A percentile compares a stretch with the other conserved stretches of the same genome.
phyloP scores from a whole-genome alignment of 1,140 invertebrate genomes.

The Nixonia krombeini region DNA sequence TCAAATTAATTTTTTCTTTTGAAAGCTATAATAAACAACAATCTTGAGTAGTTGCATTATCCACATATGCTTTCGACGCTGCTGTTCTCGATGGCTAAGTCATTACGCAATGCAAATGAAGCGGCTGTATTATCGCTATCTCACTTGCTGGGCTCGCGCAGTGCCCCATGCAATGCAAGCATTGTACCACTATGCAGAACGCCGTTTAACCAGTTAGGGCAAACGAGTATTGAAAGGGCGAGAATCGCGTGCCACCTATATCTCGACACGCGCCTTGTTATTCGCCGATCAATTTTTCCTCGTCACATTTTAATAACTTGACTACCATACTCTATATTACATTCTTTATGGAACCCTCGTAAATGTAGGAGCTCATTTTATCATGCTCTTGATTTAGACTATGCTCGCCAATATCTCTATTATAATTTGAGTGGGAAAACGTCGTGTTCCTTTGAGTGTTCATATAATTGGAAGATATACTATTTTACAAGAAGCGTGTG shows the following conservation, averaged over 20 bases:
- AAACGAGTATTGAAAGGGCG: conserved; percentile 43
- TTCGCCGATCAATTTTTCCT: conserved; percentile 51
- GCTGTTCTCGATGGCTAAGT: conserved; percentile 20
- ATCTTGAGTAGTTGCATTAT: not conserved
- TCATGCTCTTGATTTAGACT: too few species aligned
- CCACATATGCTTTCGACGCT: not conserved
- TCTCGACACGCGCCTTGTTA: conserved; percentile 59
- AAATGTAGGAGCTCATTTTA: not conserved
- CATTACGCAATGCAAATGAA: conserved; percentile 62
- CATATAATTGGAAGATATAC: too few species aligned
- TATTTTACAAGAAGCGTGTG: too few species aligned
- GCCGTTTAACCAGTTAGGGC: conserved; percentile 55
- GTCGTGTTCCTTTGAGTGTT: too few species aligned
- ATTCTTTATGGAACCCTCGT: not conserved
- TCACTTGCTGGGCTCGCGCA: conserved; percentile 47
- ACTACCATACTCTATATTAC: not conserved
- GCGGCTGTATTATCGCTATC: conserved; percentile 25
- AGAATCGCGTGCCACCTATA: conserved; percentile 49
- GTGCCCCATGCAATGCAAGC: conserved; percentile 38
- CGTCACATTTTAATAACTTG: conserved; percentile 52
- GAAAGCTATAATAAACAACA: not conserved
- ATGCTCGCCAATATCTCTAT: too few species aligned
- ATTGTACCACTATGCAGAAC: conserved; percentile 43
- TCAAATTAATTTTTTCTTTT: not conserved
- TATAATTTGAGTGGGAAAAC: too few species aligned